phyloP scores from a whole-genome alignment of 2,888 invertebrate genomes.

The Heliconius ismenius region DNA sequence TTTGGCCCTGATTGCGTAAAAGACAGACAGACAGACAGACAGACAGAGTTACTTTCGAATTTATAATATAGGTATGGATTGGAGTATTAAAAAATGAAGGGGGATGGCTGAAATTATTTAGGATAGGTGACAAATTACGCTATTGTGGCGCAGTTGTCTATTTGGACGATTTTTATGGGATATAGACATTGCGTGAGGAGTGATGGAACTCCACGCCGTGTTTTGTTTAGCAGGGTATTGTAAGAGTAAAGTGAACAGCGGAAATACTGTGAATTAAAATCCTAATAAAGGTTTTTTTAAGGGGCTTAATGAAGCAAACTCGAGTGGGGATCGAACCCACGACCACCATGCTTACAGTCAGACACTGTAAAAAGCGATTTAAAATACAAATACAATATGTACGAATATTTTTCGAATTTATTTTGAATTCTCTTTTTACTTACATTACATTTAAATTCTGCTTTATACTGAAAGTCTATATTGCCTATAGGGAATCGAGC shows the following conservation, averaged over 20 bases:
- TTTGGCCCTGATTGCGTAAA: too few species aligned
- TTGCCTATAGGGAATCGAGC: conserved; percentile 2
- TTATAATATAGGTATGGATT: too few species aligned
- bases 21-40: too few species aligned
- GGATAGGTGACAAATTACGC: not conserved
- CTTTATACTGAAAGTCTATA: not conserved
- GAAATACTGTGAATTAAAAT: too few species aligned
- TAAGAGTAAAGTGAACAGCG: too few species aligned
- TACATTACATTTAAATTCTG: not conserved
- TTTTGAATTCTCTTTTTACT: conserved; percentile 9
- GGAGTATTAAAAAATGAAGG: not conserved
- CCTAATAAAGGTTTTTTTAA: too few species aligned
- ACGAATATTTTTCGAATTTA: not conserved
- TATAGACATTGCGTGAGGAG: not conserved
- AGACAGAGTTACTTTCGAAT: too few species aligned
- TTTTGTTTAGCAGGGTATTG: not conserved
- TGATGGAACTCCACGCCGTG: not conserved
- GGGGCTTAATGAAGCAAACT: too few species aligned
- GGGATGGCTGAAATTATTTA: not conserved
- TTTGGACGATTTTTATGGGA: too few species aligned
- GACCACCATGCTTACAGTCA: not conserved
- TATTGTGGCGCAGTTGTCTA: not conserved
- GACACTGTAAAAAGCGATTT: not conserved
- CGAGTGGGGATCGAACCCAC: not conserved
- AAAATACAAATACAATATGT: not conserved